Evolutionary conservation across 2,797 vertebrate species (phyloP).

Genomic region (Poeciliopsis presidionis): DNA sequence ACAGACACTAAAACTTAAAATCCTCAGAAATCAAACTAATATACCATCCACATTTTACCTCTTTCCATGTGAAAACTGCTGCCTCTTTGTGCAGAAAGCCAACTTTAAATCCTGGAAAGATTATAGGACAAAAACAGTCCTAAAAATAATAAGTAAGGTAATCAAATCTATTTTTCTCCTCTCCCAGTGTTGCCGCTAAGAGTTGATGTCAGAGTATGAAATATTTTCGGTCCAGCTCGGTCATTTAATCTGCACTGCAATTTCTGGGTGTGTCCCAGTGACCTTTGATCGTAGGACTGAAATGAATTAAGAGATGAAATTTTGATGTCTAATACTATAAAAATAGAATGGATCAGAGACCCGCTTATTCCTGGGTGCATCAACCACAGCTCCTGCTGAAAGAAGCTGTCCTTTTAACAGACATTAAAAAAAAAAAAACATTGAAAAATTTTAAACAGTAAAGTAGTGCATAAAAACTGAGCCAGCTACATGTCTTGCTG

Average conservation of each 20-base stretch:
- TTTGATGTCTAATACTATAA: not conserved
- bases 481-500: too few species aligned
- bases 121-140: not conserved
- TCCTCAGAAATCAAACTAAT: conserved; percentile 11
- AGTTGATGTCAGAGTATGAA: not conserved
- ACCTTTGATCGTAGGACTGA: not conserved
- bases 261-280: not conserved
- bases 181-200: not conserved
- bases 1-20: conserved; percentile 7
- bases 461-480: too few species aligned
- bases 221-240: conserved; percentile 10
- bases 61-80: not conserved
- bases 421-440: not conserved
- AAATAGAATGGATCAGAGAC: not conserved
- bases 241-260: conserved; percentile 1
- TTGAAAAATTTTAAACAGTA: too few species aligned
- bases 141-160: not conserved
- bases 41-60: not conserved
- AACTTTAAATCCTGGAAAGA: not conserved
- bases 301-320: conserved; percentile 1
- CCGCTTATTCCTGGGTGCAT: not conserved
- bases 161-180: not conserved
- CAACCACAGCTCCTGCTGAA: not conserved
- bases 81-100: not conserved
- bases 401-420: not conserved